Evolutionary conservation across 2,797 vertebrate species (phyloP).

Genomic region (Petrocephalus sullivani): DNA sequence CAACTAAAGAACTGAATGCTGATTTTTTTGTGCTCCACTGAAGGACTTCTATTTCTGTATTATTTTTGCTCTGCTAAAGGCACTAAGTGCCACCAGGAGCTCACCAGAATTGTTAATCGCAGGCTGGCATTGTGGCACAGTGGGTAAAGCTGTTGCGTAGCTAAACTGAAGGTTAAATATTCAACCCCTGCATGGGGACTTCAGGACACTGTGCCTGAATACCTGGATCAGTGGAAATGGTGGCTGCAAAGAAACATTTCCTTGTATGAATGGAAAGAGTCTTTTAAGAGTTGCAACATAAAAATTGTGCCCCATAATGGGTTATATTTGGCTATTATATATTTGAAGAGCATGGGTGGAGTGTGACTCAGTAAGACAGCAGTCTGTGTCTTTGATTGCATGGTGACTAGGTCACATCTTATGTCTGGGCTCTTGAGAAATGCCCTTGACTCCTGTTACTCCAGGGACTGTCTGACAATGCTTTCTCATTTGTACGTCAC

Average conservation of each 20-base stretch:
- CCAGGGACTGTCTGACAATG: too few species aligned
- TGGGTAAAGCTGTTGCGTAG: not conserved
- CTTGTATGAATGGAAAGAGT: not conserved
- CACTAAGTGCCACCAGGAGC: not conserved
- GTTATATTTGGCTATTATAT: not conserved
- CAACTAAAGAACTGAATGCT: not conserved
- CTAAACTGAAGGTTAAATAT: not conserved
- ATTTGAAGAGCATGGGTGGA: not conserved
- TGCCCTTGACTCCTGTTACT: not conserved
- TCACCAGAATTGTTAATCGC: not conserved
- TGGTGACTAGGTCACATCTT: not conserved
- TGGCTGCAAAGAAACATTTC: not conserved
- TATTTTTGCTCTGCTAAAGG: conserved; percentile 6
- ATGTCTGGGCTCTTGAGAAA: not conserved
- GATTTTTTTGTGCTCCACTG: not conserved
- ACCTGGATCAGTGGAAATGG: not conserved
- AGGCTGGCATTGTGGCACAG: not conserved
- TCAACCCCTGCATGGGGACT: not conserved
- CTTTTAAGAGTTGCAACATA: not conserved
- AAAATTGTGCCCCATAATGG: not conserved
- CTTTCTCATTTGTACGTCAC: not conserved
- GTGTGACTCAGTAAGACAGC: not conserved
- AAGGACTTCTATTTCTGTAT: conserved; percentile 7
- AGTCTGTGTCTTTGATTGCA: not conserved
- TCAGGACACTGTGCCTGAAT: not conserved